These are phyloP conservation scores for Drosophila histrio DNA, from an alignment of 2,888 invertebrate species.

Conservation along the genomic window DNA sequence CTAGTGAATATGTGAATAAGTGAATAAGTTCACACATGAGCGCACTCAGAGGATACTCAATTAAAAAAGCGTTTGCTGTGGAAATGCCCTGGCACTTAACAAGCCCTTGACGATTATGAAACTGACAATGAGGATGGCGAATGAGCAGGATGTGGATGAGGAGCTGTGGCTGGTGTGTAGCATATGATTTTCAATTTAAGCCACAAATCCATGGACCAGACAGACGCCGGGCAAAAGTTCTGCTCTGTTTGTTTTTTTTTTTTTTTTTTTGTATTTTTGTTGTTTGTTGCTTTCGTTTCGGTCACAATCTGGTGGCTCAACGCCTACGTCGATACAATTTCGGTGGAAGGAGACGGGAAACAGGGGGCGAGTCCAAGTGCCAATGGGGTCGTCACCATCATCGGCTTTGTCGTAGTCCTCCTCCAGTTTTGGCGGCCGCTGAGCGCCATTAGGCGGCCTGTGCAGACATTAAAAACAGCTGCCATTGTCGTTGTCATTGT, in stretches of 20 bases:
- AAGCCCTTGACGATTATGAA: constrained; percentile 29
- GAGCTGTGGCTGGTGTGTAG: constrained; percentile 39
- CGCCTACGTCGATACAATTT: constrained; percentile 45
- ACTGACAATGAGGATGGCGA: constrained; percentile 39
- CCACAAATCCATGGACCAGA: constrained; percentile 64
- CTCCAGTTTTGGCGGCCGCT: constrained; percentile 49
- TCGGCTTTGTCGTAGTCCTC: constrained; percentile 48
- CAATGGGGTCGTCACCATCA: constrained; percentile 58
- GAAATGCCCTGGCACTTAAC: constrained; percentile 53
- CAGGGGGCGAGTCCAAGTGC: constrained; percentile 42
- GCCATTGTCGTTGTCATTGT: constrained; percentile 49
- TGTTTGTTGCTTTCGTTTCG: constrained; percentile 6
- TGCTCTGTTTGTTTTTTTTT: constrained; percentile 7
- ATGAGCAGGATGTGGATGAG: background rate
- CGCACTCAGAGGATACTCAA: constrained; percentile 31
- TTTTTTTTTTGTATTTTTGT: background rate
- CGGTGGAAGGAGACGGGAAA: background rate
- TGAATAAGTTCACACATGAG: constrained; percentile 18
- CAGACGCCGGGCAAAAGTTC: constrained; percentile 31
- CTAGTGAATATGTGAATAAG: background rate
- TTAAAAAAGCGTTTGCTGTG: constrained; percentile 48
- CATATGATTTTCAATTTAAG: constrained; percentile 77
- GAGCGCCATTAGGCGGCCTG: constrained; percentile 63
- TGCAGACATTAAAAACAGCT: constrained; percentile 79
- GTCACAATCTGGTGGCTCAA: constrained; percentile 33